These are phyloP conservation scores for Ormyrus nitidulus DNA, from an alignment of 2,888 invertebrate genomes.

Conservation along the genomic window DNA sequence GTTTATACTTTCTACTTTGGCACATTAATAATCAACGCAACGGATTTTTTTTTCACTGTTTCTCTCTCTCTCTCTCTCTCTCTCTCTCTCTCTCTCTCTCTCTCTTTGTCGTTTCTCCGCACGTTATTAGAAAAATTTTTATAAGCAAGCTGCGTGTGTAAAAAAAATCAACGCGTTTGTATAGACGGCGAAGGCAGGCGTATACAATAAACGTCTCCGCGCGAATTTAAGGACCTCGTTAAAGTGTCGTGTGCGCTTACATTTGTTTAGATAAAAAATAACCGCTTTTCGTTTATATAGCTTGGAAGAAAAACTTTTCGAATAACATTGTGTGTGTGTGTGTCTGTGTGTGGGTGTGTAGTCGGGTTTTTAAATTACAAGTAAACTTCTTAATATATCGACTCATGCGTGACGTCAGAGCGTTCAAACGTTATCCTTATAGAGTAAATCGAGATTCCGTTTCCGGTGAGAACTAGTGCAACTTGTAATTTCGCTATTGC, in stretches of 20 bases:
- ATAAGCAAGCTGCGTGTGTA: slow-evolving; percentile 33
- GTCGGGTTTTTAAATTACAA: slow-evolving; percentile 7
- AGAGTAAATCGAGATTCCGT: slow-evolving; percentile 20
- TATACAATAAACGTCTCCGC: slow-evolving; percentile 3
- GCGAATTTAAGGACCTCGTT: slow-evolving; percentile 17
- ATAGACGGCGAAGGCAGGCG: slow-evolving; percentile 8
- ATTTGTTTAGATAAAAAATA: slow-evolving; percentile 39
- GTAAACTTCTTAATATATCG: slow-evolving; percentile 29
- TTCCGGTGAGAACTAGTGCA: slow-evolving; percentile 39
- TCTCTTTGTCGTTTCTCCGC: neutral
- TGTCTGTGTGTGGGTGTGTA: neutral
- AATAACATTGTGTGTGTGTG: slow-evolving; percentile 28
- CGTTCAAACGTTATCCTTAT: slow-evolving; percentile 25
- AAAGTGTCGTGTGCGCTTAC: slow-evolving; percentile 44
- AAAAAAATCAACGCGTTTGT: slow-evolving; percentile 36
- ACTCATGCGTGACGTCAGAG: slow-evolving; percentile 34
- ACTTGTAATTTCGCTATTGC: slow-evolving; percentile 56
- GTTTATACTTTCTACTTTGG: slow-evolving; percentile 54
- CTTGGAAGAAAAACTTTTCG: slow-evolving; percentile 44
- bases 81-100: neutral
- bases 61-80: neutral
- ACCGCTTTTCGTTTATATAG: neutral
- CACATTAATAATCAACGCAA: slow-evolving; percentile 56
- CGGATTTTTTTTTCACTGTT: slow-evolving; percentile 25
- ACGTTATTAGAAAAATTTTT: slow-evolving; percentile 49